Evolutionary conservation across 1,140 invertebrate species (phyloP).

Genomic region (Eumeta japonica): DNA sequence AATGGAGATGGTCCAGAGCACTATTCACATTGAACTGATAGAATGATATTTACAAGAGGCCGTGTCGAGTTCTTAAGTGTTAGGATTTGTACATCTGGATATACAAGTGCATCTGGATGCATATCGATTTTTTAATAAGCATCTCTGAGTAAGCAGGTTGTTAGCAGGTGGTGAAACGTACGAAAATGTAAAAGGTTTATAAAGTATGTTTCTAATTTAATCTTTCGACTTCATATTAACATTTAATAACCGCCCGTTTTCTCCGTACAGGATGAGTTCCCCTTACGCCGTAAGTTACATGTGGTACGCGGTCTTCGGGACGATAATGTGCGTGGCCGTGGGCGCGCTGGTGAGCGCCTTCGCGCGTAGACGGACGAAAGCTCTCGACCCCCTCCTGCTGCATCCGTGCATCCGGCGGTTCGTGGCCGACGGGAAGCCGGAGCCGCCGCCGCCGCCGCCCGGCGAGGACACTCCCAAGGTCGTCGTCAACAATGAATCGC

Average conservation of each 20-base stretch:
- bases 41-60: too few species aligned
- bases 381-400: not conserved
- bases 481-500: too few species aligned
- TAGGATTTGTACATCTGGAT: too few species aligned
- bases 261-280: not conserved
- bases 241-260: too few species aligned
- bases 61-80: too few species aligned
- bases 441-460: not conserved
- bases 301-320: slow-evolving; percentile 4
- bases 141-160: not conserved
- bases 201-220: not conserved
- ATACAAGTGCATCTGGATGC: too few species aligned
- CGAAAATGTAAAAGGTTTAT: not conserved
- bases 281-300: not conserved
- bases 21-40: too few species aligned
- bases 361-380: not conserved
- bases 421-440: not conserved
- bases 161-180: not conserved
- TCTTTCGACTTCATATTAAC: not conserved
- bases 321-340: not conserved
- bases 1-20: too few species aligned
- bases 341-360: not conserved
- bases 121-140: not conserved
- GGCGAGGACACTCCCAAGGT: too few species aligned
- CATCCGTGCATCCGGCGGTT: not conserved